phyloP scores from a whole-genome alignment of 2,888 invertebrate species.

The Scotopteryx bipunctaria region DNA sequence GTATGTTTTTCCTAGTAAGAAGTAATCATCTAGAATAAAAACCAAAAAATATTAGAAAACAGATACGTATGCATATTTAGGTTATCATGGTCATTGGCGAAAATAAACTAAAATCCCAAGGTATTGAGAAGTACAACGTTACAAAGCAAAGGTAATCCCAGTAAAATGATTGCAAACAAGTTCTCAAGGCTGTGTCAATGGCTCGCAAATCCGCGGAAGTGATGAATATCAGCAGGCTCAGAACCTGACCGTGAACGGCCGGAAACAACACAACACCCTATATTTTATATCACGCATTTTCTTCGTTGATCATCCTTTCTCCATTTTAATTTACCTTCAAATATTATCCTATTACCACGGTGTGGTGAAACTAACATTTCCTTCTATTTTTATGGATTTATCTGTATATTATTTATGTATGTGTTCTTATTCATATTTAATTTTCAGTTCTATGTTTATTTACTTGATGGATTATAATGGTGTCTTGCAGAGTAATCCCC shows the following conservation, averaged over 20 bases:
- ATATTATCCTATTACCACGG: constrained; percentile 5
- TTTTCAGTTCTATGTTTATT: constrained; percentile 55
- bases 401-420: constrained; percentile 38
- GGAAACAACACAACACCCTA: constrained; percentile 27
- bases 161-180: constrained; percentile 10
- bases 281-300: constrained; percentile 21
- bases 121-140: too few relatives aligned
- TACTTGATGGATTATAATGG: constrained; percentile 49
- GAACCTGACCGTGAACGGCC: constrained; percentile 30
- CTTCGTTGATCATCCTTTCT: too few relatives aligned
- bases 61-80: too few relatives aligned
- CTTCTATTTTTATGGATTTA: constrained; percentile 23
- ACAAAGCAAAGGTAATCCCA: constrained; percentile 1
- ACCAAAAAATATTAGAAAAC: too few relatives aligned
- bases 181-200: constrained; percentile 30
- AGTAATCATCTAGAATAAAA: too few relatives aligned
- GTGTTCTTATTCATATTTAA: constrained; percentile 51
- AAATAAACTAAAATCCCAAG: too few relatives aligned
- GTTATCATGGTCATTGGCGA: too few relatives aligned
- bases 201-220: constrained; percentile 28
- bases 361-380: constrained; percentile 17
- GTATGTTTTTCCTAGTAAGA: too few relatives aligned
- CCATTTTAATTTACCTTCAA: too few relatives aligned
- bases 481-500: constrained; percentile 87
- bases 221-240: constrained; percentile 33